Base-by-base conservation (phyloP, 1,140 invertebrate genomes). In the Batillaria attramentaria region DNA sequence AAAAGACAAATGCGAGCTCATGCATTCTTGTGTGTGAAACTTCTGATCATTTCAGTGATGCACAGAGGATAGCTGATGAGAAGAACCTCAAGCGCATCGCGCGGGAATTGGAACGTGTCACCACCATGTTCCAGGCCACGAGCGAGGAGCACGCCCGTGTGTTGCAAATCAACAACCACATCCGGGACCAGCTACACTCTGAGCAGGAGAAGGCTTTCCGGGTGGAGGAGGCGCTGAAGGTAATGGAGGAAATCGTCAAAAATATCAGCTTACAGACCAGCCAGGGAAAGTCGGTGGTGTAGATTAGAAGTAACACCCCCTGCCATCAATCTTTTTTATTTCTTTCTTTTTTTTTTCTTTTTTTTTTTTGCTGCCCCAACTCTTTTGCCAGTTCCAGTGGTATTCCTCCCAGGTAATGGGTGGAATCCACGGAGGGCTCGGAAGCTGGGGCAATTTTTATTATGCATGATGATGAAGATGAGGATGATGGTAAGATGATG, bases 161-260 rank as follows among this genome's bases (percentile, higher is more conserved):
- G 0, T 50, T 60, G 13, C 68, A 72, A 42, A 80, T 86, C 16
- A 88, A 89, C 77, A 54, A 79, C 18, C 78, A 83, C 39, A 82
- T 87, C 41, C 79, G 81, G 20, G 87, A 89, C 31, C 82, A 88
- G 78, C 84, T 90, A 1, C 41, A 81, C 35, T 37, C 57, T 10
- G 85, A 89, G 72, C 81, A 90, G 69, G 87, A 90, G 4, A 87
- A 88, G 72, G 83, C 84, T 54, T 84, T 84, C 50, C 83, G 79
- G 46, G 83, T 84, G 46, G 89, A 90, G 50, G 89, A 90, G 68
- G 83, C 81, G 16, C 82, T 90, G 0, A 90, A 89, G 85, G 89
- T n/a, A n/a, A n/a, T n/a, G n/a, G n/a, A n/a, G n/a, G n/a, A n/a
- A n/a, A n/a, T n/a, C n/a, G n/a, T n/a, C n/a, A n/a, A n/a, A n/a